phyloP scores from a whole-genome alignment of 2,113 vertebrate species.

The Isurus oxyrinchus region DNA sequence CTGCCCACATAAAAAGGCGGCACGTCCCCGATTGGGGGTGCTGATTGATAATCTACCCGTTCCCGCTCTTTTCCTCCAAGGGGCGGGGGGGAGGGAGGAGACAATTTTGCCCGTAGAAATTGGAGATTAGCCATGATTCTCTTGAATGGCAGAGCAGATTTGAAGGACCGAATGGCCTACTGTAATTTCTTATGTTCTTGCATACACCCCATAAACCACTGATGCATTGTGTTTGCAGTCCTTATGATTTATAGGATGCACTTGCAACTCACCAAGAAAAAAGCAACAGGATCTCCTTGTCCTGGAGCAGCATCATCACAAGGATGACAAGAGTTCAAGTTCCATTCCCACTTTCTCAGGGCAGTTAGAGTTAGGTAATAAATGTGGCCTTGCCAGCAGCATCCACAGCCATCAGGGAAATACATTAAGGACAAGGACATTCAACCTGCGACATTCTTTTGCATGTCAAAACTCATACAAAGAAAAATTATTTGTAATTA shows the following conservation, averaged over 20 bases:
- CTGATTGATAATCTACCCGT: too few relatives aligned
- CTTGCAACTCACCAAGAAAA: not conserved
- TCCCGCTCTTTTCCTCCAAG: too few relatives aligned
- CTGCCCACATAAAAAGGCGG: too few relatives aligned
- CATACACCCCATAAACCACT: not conserved
- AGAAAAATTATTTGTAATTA: too few relatives aligned
- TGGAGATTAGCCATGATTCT: too few relatives aligned
- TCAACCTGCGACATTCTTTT: not conserved
- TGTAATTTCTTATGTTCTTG: not conserved
- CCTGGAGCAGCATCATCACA: not conserved
- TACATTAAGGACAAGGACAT: not conserved
- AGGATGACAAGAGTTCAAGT: not conserved
- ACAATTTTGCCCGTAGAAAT: too few relatives aligned
- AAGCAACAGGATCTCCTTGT: not conserved
- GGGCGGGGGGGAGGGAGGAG: too few relatives aligned
- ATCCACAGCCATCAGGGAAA: not conserved
- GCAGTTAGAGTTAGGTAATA: not conserved
- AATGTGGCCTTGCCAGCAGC: not conserved
- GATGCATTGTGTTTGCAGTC: not conserved
- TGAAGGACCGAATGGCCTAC: too few relatives aligned
- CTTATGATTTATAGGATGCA: not conserved
- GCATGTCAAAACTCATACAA: not conserved
- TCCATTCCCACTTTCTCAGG: not conserved
- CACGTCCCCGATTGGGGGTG: too few relatives aligned
- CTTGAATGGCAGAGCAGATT: too few relatives aligned